Conservation (phyloP, 2,888 invertebrate species). For the Calliopum simillimum region DNA sequence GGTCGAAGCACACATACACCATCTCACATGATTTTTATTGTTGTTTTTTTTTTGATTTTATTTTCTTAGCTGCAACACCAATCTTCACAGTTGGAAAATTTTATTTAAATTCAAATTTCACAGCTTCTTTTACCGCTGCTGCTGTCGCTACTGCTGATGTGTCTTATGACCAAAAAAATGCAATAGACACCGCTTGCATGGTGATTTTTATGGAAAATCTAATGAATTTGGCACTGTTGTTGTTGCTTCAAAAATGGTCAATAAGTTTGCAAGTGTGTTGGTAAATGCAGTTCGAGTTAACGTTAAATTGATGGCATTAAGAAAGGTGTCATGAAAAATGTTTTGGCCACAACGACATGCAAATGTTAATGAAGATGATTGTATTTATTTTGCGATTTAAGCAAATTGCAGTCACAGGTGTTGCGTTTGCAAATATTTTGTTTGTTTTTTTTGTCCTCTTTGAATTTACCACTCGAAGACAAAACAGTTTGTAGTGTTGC, state of each 20-base stretch:
- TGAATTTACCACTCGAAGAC: background rate
- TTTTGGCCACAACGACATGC: background rate
- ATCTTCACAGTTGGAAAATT: background rate
- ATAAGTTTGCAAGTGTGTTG: conserved; percentile 19
- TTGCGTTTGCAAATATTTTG: background rate
- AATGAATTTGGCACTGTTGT: background rate
- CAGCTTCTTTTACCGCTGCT: background rate
- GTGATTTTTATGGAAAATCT: background rate
- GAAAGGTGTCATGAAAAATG: background rate
- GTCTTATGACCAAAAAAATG: background rate
- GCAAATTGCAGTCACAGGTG: background rate
- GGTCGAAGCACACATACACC: no score
- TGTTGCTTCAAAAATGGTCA: conserved; percentile 6
- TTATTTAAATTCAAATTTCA: conserved; percentile 31
- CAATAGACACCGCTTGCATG: background rate
- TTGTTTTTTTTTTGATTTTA: no score
- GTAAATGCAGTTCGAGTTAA: background rate
- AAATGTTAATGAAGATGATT: background rate
- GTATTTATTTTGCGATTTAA: no score
- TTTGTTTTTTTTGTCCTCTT: background rate
- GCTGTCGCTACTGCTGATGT: no score
- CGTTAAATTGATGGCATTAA: conserved; percentile 15
- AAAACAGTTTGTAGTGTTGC: background rate
- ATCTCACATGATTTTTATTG: no score
- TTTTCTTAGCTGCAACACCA: no score